phyloP scores from a whole-genome alignment of 2,797 vertebrate genomes.

The Denticeps clupeoides region DNA sequence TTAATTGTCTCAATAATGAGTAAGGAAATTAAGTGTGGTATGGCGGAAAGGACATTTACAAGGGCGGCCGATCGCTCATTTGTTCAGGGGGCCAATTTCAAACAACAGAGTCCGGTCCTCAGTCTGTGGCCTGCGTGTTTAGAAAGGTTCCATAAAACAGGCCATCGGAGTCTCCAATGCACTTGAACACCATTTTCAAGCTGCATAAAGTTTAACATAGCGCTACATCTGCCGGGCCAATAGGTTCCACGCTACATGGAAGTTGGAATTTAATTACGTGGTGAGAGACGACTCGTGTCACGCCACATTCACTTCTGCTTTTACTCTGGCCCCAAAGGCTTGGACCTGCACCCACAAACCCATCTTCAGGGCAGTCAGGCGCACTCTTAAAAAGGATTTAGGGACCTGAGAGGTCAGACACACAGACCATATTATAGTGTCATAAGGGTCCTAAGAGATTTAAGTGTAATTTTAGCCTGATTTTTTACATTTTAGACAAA shows the following conservation, averaged over 20 bases:
- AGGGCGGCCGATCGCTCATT: conserved; percentile 54
- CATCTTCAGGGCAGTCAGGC: neutral
- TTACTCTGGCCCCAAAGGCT: conserved; percentile 23
- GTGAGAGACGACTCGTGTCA: conserved; percentile 32
- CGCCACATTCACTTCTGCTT: conserved; percentile 14
- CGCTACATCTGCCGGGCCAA: conserved; percentile 88
- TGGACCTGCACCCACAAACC: neutral
- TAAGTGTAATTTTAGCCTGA: too few relatives aligned
- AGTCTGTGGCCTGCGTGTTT: conserved; percentile 56
- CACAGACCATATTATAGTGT: too few relatives aligned
- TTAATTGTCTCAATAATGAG: conserved; percentile 2
- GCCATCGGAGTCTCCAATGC: conserved; percentile 79
- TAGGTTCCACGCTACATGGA: conserved; percentile 76
- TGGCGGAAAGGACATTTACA: conserved; percentile 57
- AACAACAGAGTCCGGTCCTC: too few relatives aligned
- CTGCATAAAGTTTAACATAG: conserved; percentile 98
- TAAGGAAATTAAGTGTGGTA: conserved; percentile 27
- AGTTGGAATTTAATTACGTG: conserved; percentile 83
- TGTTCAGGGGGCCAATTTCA: conserved; percentile 57
- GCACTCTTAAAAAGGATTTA: neutral
- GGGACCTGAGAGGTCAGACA: too few relatives aligned
- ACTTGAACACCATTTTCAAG: conserved; percentile 91
- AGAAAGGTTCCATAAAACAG: conserved; percentile 76
- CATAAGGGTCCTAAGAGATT: too few relatives aligned
- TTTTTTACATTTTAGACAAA: too few relatives aligned